These are phyloP conservation scores for Masticophis lateralis DNA, from an alignment of 2,797 vertebrate genomes.

Conservation along the genomic window DNA sequence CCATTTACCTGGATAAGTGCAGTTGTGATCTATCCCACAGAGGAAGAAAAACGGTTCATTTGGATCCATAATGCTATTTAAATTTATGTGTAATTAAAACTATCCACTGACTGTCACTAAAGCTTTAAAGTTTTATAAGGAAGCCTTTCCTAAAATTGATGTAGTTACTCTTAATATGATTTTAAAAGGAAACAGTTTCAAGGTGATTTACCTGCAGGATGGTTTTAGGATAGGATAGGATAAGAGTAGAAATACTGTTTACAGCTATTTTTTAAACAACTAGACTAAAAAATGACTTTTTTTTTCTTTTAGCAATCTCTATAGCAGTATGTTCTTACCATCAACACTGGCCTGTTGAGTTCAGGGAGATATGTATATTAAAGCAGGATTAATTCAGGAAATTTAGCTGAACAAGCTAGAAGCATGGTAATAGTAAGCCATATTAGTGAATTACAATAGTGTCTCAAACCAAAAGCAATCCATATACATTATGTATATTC, in stretches of 20 bases:
- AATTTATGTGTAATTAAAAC: background rate
- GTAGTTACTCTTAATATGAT: background rate
- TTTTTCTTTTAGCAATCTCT: background rate
- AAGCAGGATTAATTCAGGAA: background rate
- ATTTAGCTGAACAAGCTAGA: background rate
- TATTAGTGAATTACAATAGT: background rate
- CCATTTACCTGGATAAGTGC: background rate
- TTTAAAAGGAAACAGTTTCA: slow-evolving; percentile 13
- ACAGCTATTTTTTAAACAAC: slow-evolving; percentile 55
- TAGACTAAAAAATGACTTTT: slow-evolving; percentile 45
- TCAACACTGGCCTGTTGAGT: background rate
- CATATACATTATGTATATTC: background rate
- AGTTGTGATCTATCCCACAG: background rate
- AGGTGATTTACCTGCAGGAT: slow-evolving; percentile 13
- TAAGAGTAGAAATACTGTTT: slow-evolving; percentile 16
- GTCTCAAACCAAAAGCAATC: background rate
- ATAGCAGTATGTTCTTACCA: background rate
- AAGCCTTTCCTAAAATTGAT: background rate
- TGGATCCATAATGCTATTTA: background rate
- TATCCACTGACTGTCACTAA: background rate
- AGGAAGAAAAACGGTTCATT: background rate
- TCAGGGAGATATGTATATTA: background rate
- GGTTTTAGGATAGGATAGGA: slow-evolving; percentile 4
- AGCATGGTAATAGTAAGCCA: background rate
- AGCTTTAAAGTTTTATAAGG: slow-evolving; percentile 8